phyloP scores from a whole-genome alignment of 2,113 vertebrate genomes.

The Alectura lathami region DNA sequence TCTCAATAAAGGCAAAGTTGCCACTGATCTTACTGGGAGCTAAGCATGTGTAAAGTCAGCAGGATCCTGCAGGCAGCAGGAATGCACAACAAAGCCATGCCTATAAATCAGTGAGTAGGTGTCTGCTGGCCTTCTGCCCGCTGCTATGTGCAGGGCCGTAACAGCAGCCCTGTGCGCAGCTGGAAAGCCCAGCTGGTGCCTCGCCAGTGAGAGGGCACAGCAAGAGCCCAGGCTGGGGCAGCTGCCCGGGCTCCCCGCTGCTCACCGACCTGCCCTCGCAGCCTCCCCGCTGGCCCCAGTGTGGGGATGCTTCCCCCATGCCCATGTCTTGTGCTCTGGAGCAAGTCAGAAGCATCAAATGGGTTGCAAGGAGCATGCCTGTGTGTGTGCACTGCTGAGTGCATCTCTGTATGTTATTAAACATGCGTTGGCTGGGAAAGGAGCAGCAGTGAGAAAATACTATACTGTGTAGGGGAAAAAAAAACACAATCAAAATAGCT shows the following conservation, averaged over 20 bases:
- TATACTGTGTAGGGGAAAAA: not conserved
- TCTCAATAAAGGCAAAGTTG: constrained; percentile 50
- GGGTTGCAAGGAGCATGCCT: not conserved
- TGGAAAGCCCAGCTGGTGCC: not conserved
- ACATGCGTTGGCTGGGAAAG: not conserved
- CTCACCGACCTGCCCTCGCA: not conserved
- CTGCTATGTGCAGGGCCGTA: fast-evolving
- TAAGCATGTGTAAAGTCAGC: constrained; percentile 47
- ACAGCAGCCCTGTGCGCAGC: not conserved
- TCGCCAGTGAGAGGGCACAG: not conserved
- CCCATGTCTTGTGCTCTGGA: not conserved
- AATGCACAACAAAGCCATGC: not conserved
- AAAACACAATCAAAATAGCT: not conserved
- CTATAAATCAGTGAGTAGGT: constrained; percentile 45
- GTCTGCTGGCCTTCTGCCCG: not conserved
- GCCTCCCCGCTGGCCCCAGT: not conserved
- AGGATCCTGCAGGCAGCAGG: constrained; percentile 25
- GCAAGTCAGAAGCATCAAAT: not conserved
- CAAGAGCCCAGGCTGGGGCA: not conserved
- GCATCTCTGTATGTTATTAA: fast-evolving
- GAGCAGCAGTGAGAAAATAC: not conserved
- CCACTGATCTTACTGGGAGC: constrained; percentile 42
- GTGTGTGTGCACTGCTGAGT: fast-evolving
- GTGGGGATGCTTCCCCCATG: fast-evolving
- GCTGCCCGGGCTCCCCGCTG: not conserved